Base-by-base conservation (phyloP, 2,888 invertebrate species). In the Drosophila kuntzei region DNA sequence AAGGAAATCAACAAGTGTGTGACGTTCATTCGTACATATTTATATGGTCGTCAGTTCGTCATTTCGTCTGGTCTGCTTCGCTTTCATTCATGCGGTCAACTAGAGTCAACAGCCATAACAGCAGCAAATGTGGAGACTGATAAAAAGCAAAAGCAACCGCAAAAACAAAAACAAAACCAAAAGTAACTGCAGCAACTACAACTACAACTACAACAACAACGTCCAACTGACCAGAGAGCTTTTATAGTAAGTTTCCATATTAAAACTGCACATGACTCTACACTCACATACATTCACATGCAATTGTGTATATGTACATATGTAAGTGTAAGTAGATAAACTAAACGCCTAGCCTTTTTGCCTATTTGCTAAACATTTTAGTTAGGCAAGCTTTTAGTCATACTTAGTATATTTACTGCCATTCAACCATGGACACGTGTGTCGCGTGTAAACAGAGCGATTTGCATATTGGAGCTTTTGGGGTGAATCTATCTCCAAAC, bases 41-140 rank as follows among this genome's bases (percentile, higher is more conserved):
- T 47, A 43, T 25, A n/a, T n/a, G 1, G n/a, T 59, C 51, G 66
- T 60, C 51, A 55, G 51, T 44, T 57, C 44, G 44, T 41, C 59
- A 65, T 49, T 46, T 58, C 53, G 60, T 61, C 44, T 63, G 75
- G 68, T 76, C 69, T 63, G 62, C 68, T 82, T 80, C 68, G 84
- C 84, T 87, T 84, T 83, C 87, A 83, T 83, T 79, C 81, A 87
- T 79, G 81, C 83, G 79, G 76, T 84, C 84, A 83, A 71, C 80
- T 63, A 76, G 54, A 65, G 66, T 70, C 73, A 79, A 71, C 73
- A 79, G 69, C 64, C 62, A 80, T 63, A 80, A 63, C 51, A 65
- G 49, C 61, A 65, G 60, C 50, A 50, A 46, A 60, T 57, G 39
- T 47, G 36, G 27, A 46, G 50, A 20, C 71, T 53, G 63, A 71